Evolutionary conservation across 2,113 vertebrate genomes (phyloP).

Genomic region (Cottus gobio): DNA sequence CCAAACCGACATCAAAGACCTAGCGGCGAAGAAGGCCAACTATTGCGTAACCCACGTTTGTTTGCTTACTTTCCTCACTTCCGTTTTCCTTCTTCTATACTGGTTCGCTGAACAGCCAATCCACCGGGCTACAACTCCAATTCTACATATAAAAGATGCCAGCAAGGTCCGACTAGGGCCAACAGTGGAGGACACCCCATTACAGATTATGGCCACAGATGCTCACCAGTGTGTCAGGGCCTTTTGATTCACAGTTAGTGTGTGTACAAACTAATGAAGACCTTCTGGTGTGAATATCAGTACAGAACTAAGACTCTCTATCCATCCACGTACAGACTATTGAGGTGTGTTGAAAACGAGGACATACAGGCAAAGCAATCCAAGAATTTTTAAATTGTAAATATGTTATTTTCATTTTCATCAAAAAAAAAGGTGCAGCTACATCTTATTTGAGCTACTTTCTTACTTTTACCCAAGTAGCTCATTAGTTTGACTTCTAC

Average conservation of each 20-base stretch:
- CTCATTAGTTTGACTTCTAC: conserved; percentile 2
- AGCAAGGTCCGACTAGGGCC: too few relatives aligned
- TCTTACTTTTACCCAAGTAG: neutral
- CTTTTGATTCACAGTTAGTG: neutral
- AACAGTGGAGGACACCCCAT: neutral
- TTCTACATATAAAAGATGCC: too few relatives aligned
- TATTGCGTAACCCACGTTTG: neutral
- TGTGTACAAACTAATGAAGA: too few relatives aligned
- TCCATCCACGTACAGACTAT: neutral
- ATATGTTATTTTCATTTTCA: too few relatives aligned
- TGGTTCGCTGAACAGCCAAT: too few relatives aligned
- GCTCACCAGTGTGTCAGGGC: too few relatives aligned
- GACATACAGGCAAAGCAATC: neutral
- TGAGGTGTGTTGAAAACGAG: neutral
- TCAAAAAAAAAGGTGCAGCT: neutral
- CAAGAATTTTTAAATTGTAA: neutral
- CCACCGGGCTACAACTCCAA: too few relatives aligned
- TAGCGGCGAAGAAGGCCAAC: neutral
- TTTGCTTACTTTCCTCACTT: too few relatives aligned
- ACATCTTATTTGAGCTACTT: neutral
- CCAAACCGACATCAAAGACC: neutral
- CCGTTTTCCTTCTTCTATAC: too few relatives aligned
- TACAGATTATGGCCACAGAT: neutral
- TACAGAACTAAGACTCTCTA: neutral
- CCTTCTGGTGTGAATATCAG: too few relatives aligned